phyloP scores from a whole-genome alignment of 2,797 vertebrate species.

The Leuciscus waleckii region DNA sequence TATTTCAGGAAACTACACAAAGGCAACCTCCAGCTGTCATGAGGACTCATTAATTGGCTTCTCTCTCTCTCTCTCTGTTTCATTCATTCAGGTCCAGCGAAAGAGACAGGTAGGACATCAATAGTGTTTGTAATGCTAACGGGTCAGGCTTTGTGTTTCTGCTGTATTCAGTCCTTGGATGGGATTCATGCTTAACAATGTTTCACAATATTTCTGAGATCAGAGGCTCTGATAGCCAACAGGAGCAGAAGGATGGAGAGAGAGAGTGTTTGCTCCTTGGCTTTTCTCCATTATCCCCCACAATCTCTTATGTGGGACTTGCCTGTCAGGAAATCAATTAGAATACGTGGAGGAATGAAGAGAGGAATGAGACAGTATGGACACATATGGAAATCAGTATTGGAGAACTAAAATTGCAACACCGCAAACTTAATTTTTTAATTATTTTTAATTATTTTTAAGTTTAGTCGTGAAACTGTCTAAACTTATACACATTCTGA shows the following conservation, averaged over 20 bases:
- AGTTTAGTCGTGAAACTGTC: neutral
- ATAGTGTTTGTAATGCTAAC: constrained; percentile 58
- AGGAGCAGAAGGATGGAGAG: constrained; percentile 52
- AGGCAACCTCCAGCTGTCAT: neutral
- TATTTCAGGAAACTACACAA: constrained; percentile 23
- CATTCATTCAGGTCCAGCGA: neutral
- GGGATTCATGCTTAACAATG: constrained; percentile 54
- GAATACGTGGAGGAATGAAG: constrained; percentile 49
- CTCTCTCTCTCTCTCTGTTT: neutral
- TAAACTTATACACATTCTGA: neutral
- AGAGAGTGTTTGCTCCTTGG: constrained; percentile 63
- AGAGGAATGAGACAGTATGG: neutral
- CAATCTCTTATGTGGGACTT: constrained; percentile 71
- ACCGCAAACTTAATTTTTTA: neutral
- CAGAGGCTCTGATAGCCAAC: constrained; percentile 66
- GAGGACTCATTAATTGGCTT: constrained; percentile 8
- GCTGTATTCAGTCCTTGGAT: constrained; percentile 63
- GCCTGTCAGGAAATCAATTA: constrained; percentile 71
- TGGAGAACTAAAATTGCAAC: neutral
- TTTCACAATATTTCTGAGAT: constrained; percentile 64
- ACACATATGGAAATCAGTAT: constrained; percentile 3
- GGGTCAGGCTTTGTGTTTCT: constrained; percentile 63
- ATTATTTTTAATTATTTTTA: neutral
- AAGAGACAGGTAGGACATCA: constrained; percentile 29
- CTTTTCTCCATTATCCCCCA: constrained; percentile 57